A percentile compares a stretch with the other conserved stretches of the same genome.
Conservation (phyloP, 2,113 vertebrate genomes). For the Chlorodrepanis virens region DNA sequence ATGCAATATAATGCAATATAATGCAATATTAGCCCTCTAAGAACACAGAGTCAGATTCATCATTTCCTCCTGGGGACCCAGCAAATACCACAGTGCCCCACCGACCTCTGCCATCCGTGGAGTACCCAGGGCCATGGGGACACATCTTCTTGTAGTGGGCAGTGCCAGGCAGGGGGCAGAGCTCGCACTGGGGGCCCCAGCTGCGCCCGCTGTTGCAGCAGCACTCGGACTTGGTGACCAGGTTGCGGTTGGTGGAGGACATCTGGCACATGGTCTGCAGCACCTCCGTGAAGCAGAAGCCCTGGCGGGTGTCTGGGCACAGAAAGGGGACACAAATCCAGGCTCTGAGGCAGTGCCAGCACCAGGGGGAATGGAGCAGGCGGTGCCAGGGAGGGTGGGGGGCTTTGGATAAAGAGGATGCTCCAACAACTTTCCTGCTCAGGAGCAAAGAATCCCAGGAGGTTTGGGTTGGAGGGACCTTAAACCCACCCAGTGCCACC, state of each 20-base stretch:
- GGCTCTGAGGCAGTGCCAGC: neutral
- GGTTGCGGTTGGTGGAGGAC: constrained; percentile 83
- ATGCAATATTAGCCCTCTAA: too few relatives aligned
- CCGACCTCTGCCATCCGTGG: constrained; percentile 87
- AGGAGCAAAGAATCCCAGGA: neutral
- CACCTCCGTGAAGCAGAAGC: constrained; percentile 88
- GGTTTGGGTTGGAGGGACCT: neutral
- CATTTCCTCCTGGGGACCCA: too few relatives aligned
- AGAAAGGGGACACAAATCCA: fast-evolving
- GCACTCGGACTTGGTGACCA: constrained; percentile 89
- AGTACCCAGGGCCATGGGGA: constrained; percentile 89
- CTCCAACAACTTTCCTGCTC: neutral
- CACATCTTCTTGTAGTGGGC: constrained; percentile 91
- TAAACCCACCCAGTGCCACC: neutral
- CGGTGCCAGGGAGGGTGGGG: fast-evolving
- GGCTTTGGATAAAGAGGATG: neutral
- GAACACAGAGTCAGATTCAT: too few relatives aligned
- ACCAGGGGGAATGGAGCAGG: neutral
- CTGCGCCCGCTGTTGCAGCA: constrained; percentile 88
- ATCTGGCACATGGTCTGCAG: constrained; percentile 91
- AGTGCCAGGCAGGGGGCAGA: constrained; percentile 90
- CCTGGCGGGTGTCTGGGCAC: constrained; percentile 83
- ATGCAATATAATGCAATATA: too few relatives aligned
- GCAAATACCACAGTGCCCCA: neutral
- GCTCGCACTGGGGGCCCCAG: constrained; percentile 90